These are phyloP conservation scores for Tyto alba DNA, from an alignment of 2,113 vertebrate genomes.

Conservation along the genomic window DNA sequence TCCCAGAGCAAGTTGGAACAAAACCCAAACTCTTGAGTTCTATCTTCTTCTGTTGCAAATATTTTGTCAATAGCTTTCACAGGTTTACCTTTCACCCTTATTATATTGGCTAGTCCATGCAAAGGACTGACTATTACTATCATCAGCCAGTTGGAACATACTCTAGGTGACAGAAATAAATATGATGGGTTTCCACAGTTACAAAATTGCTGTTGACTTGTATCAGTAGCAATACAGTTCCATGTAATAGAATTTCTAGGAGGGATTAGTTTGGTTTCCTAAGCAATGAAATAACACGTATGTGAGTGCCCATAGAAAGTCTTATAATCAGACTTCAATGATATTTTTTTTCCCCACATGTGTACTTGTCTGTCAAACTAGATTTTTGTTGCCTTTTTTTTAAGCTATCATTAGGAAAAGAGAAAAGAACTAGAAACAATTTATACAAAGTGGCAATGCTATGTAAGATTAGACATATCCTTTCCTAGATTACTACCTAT, in stretches of 20 bases:
- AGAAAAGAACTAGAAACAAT: not conserved
- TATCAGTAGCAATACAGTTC: not conserved
- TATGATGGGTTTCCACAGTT: slow-evolving; percentile 2
- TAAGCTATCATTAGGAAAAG: not conserved
- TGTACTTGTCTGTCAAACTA: not conserved
- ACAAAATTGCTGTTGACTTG: slow-evolving; percentile 24
- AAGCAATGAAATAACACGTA: not conserved
- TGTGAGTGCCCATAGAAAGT: not conserved
- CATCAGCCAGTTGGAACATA: not conserved
- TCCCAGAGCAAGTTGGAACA: not conserved
- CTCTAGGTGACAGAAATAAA: slow-evolving; percentile 3
- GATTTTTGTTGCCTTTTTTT: not conserved
- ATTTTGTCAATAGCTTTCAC: not conserved
- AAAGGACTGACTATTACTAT: not conserved
- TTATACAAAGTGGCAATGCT: not conserved
- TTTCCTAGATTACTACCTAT: not conserved
- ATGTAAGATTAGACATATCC: not conserved
- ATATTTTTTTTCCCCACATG: not conserved
- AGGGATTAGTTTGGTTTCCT: slow-evolving; percentile 23
- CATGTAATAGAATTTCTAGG: not conserved
- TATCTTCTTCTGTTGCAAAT: not conserved
- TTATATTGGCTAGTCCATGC: not conserved
- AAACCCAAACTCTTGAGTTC: not conserved
- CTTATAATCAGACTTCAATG: not conserved
- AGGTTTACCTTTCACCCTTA: not conserved